Percentiles rank a stretch among this genome's conserved stretches.
phyloP scores from a whole-genome alignment of 2,888 invertebrate genomes.

The Anoplius nigerrimus region DNA sequence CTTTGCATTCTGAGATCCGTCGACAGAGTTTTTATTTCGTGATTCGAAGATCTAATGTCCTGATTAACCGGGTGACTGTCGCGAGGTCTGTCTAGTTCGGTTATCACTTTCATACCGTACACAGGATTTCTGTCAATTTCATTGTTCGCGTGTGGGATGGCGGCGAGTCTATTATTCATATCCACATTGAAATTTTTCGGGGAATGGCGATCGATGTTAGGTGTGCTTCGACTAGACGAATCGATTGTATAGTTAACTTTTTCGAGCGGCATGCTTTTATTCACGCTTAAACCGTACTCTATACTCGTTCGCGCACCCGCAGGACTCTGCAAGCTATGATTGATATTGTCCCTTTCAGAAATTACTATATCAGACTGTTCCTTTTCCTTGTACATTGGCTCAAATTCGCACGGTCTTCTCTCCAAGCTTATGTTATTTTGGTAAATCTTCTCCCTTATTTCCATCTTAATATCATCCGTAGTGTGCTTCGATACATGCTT shows the following conservation, averaged over 20 bases:
- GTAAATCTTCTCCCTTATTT: slow-evolving; percentile 59
- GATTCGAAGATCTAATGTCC: slow-evolving; percentile 50
- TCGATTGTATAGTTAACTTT: slow-evolving; percentile 50
- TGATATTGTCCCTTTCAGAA: slow-evolving; percentile 40
- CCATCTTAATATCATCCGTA: slow-evolving; percentile 60
- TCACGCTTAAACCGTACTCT: slow-evolving; percentile 43
- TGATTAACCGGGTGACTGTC: slow-evolving; percentile 40
- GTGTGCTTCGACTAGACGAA: slow-evolving; percentile 40
- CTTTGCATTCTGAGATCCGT: slow-evolving; percentile 53
- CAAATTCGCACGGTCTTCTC: slow-evolving; percentile 57
- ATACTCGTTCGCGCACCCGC: slow-evolving; percentile 31
- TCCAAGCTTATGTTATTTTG: slow-evolving; percentile 55
- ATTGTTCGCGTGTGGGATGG: slow-evolving; percentile 44
- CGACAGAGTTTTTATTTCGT: slow-evolving; percentile 41
- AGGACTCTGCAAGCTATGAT: slow-evolving; percentile 29
- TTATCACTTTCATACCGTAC: slow-evolving; percentile 56
- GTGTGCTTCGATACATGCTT: slow-evolving; percentile 51
- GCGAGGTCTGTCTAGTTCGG: slow-evolving; percentile 52
- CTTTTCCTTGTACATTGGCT: slow-evolving; percentile 57
- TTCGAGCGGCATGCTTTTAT: slow-evolving; percentile 42
- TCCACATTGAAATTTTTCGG: slow-evolving; percentile 51
- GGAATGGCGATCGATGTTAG: slow-evolving; percentile 47
- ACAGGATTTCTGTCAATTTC: slow-evolving; percentile 56
- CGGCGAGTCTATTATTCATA: slow-evolving; percentile 40
- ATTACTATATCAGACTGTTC: slow-evolving; percentile 36